phyloP scores from a whole-genome alignment of 30 jellyfish, hydroid and myxozoan genomes.

The Aurelia sp. region DNA sequence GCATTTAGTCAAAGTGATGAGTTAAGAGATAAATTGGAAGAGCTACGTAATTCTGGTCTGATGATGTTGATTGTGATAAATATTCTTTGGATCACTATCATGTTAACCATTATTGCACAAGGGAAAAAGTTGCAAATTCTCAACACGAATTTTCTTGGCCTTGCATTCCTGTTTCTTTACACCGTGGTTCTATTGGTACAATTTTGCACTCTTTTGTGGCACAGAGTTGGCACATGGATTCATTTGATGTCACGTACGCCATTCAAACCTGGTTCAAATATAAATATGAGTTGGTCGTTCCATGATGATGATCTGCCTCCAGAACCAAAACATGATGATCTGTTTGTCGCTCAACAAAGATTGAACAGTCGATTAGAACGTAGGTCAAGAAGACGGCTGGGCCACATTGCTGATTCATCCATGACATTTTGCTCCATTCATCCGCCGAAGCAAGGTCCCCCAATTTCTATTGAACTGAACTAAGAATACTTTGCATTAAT shows the following conservation, averaged over 20 bases:
- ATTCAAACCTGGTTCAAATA: slow-evolving; percentile 86
- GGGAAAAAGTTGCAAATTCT: slow-evolving; percentile 90
- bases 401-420: slow-evolving; percentile 21
- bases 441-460: slow-evolving; percentile 42
- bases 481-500: no score
- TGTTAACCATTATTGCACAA: slow-evolving; percentile 90
- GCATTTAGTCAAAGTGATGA: slow-evolving; percentile 98
- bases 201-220: slow-evolving; percentile 86
- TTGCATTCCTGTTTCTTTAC: slow-evolving; percentile 78
- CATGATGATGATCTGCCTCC: slow-evolving; percentile 92
- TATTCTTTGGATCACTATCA: slow-evolving; percentile 88
- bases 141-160: slow-evolving; percentile 92
- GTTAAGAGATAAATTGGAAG: slow-evolving; percentile 82
- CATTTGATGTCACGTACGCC: slow-evolving; percentile 96
- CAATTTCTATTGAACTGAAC: background rate
- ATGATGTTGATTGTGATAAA: slow-evolving; percentile 86
- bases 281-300: slow-evolving; percentile 89
- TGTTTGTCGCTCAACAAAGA: slow-evolving; percentile 60
- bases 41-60: slow-evolving; percentile 92
- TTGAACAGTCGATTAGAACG: slow-evolving; percentile 48
- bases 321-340: slow-evolving; percentile 81
- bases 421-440: slow-evolving; percentile 41
- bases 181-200: slow-evolving; percentile 85
- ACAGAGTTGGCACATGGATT: slow-evolving; percentile 93
- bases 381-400: slow-evolving; percentile 10